These are phyloP conservation scores for Neopipo cinnamomea DNA, from an alignment of 2,113 vertebrate genomes.

Conservation along the genomic window DNA sequence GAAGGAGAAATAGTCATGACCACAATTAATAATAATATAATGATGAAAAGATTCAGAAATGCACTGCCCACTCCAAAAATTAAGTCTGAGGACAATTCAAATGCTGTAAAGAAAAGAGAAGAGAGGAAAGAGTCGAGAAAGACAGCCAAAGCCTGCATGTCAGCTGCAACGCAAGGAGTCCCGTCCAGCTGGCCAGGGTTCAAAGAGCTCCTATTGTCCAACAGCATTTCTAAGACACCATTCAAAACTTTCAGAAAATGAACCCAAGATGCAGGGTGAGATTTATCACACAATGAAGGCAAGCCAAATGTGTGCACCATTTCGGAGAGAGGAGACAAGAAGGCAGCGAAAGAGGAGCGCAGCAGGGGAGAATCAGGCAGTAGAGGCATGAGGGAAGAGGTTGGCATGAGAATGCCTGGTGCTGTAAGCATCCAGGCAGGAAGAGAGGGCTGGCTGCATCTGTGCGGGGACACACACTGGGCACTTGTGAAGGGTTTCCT, in stretches of 20 bases:
- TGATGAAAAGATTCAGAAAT: conserved; percentile 48
- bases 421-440: background rate
- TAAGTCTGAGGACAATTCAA: conserved; percentile 68
- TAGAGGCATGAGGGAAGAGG: background rate
- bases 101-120: conserved; percentile 41
- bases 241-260: conserved; percentile 67
- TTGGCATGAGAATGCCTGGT: background rate
- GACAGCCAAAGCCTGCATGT: conserved; percentile 61
- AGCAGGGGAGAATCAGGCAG: background rate
- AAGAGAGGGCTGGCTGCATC: background rate
- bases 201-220: conserved; percentile 58
- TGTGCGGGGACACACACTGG: background rate
- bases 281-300: conserved; percentile 60
- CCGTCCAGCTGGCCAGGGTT: conserved; percentile 67
- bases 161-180: conserved; percentile 53
- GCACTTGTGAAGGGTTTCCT: background rate
- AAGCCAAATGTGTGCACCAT: conserved; percentile 36
- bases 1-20: conserved; percentile 39
- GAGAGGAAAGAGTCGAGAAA: conserved; percentile 46
- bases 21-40: conserved; percentile 53
- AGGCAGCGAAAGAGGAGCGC: background rate
- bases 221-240: conserved; percentile 56
- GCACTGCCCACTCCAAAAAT: conserved; percentile 67
- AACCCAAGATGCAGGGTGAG: conserved; percentile 61
- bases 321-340: background rate